Evolutionary conservation across 2,113 vertebrate species (phyloP).

Genomic region (Panurus biarmicus): DNA sequence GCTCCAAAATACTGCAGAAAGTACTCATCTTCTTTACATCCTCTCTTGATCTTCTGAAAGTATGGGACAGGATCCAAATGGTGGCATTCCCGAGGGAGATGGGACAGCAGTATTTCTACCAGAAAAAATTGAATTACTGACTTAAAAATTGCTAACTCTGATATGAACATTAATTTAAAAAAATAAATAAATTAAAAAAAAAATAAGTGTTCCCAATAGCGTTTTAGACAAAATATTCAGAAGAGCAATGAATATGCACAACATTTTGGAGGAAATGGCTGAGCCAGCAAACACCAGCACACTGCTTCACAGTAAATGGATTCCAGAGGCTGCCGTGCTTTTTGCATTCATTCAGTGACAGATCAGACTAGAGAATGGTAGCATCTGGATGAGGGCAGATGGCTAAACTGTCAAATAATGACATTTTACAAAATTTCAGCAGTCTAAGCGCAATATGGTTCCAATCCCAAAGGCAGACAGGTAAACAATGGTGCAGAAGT

Average conservation of each 20-base stretch:
- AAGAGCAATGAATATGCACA: slow-evolving; percentile 18
- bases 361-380: slow-evolving; percentile 42
- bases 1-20: not conserved
- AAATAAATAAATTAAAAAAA: not conserved
- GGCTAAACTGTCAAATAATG: slow-evolving; percentile 68
- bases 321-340: not conserved
- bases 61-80: not conserved
- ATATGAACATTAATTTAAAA: not conserved
- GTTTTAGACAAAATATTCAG: slow-evolving; percentile 6
- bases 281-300: not conserved
- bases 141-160: not conserved
- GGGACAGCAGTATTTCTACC: not conserved
- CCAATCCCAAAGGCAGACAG: slow-evolving; percentile 56
- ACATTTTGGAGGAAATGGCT: slow-evolving; percentile 7
- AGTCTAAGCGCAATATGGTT: slow-evolving; percentile 52
- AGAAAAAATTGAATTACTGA: not conserved
- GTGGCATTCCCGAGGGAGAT: not conserved
- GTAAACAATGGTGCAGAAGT: slow-evolving; percentile 53
- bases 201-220: not conserved
- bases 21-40: not conserved
- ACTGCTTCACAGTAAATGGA: not conserved
- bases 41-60: not conserved
- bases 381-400: slow-evolving; percentile 66
- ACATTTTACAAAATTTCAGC: slow-evolving; percentile 61
- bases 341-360: slow-evolving; percentile 31